Conservation (phyloP, 2,888 invertebrate genomes). For the Aromia moschata region DNA sequence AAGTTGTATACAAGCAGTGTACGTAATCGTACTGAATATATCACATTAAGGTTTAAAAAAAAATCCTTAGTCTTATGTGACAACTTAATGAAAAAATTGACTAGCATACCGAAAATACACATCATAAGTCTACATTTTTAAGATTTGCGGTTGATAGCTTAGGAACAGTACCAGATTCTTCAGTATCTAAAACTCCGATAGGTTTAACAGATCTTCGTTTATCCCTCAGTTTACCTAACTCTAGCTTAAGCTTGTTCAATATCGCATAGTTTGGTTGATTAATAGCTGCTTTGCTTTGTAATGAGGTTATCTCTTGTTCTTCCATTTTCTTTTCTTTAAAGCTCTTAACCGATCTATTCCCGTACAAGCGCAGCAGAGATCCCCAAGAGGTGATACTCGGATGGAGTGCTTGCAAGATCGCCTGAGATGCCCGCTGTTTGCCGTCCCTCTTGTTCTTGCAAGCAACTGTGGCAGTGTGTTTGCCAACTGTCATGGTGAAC, state of each 20-base stretch:
- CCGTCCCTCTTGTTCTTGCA: slow-evolving; percentile 97
- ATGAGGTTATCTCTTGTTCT: slow-evolving; percentile 89
- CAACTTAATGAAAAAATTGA: neutral
- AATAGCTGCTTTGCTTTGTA: slow-evolving; percentile 88
- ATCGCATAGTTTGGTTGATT: slow-evolving; percentile 94
- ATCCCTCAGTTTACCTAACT: slow-evolving; percentile 81
- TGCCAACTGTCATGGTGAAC: slow-evolving; percentile 93
- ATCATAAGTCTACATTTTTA: slow-evolving; percentile 24
- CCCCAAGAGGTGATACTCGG: slow-evolving; percentile 97
- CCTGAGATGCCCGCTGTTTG: slow-evolving; percentile 95
- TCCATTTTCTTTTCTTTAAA: slow-evolving; percentile 92
- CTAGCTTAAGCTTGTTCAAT: slow-evolving; percentile 81
- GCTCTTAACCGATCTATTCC: slow-evolving; percentile 88
- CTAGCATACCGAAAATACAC: neutral
- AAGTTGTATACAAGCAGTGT: too few species aligned
- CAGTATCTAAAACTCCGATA: slow-evolving; percentile 70
- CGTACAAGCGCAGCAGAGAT: slow-evolving; percentile 90
- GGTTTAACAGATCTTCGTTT: slow-evolving; percentile 65
- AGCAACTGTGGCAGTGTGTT: slow-evolving; percentile 88
- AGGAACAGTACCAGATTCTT: slow-evolving; percentile 24
- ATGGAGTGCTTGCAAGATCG: slow-evolving; percentile 90
- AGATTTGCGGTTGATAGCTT: slow-evolving; percentile 15
- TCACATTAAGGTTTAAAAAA: neutral
- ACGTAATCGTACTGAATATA: too few species aligned
- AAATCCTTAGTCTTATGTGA: neutral